Evolutionary conservation across 2,888 invertebrate genomes (phyloP), one percentile per base, ranked within the genome.

Genomic region (Drosophila helvetica): DNA sequence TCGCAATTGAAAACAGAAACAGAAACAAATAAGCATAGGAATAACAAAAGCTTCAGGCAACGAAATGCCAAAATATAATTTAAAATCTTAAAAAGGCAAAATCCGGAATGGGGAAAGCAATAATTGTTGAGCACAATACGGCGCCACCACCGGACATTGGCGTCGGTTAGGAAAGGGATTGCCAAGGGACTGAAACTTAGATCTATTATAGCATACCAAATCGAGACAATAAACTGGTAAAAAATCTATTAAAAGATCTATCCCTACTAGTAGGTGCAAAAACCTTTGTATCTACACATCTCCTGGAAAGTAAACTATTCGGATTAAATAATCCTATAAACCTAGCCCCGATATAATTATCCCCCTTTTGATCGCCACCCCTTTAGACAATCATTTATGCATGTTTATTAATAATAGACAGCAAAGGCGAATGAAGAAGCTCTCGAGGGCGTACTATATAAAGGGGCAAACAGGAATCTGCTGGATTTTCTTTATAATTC

Each of bases 1-100:
- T 79, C 68, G 67, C 48, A 75, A 82, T 70, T 46, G 68, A 79
- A 88, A 83, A 86, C 83, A 88, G 69, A 70, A 82, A 71, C 65
- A 54, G 33, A 45, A 75, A 66, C 67, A 69, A 48, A 51, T 74
- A 81, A 67, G 61, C 70, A 58, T 58, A 42, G 19, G 33, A 64
- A 56, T 61, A 67, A 43, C 15, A 33, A 52, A 62, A 46, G 52
- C 53, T 63, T 47, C 22, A 63, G 70, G 45, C 67, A 43, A 57
- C 54, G 67, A 67, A 74, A 55, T 72, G 75, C 72, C 86, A 80
- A 82, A 76, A 69, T 61, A 73, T 83, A 59, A 77, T 79, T 86
- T 62, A 74, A 82, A 70, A 69, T 72, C 75, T 61, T 71, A 52
- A 77, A 69, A 71, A 61, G 54, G 51, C 62, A 64, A 62, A 70